phyloP scores from a whole-genome alignment of 2,888 invertebrate species.

The Dasysyrphus albostriatus region DNA sequence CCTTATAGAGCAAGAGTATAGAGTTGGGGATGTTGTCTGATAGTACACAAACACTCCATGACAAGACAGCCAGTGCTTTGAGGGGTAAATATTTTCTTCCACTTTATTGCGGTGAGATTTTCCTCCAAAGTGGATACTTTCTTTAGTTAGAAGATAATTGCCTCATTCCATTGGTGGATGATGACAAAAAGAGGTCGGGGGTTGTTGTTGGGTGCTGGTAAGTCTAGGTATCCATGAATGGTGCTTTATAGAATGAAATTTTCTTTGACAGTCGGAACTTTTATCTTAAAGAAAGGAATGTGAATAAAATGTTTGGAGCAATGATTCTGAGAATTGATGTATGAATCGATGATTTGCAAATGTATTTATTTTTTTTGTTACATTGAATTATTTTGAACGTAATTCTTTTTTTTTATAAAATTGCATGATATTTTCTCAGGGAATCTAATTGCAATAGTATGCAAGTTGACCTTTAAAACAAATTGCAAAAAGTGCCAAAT shows the following conservation, averaged over 20 bases:
- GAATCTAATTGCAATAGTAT: too few relatives aligned
- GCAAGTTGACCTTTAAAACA: too few relatives aligned
- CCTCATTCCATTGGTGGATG: conserved; percentile 37
- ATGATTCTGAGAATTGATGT: not conserved
- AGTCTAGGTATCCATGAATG: conserved; percentile 52
- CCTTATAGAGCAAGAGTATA: conserved; percentile 35
- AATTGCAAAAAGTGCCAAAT: too few relatives aligned
- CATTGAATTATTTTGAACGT: not conserved
- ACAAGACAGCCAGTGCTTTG: conserved; percentile 39
- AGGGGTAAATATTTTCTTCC: conserved; percentile 75
- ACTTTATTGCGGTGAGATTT: conserved; percentile 74
- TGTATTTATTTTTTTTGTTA: not conserved
- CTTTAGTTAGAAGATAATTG: conserved; percentile 64
- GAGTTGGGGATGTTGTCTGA: conserved; percentile 67
- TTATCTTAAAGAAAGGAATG: not conserved
- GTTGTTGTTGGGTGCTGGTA: not conserved
- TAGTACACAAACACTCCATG: conserved; percentile 71
- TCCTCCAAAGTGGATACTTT: conserved; percentile 67
- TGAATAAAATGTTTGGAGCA: not conserved
- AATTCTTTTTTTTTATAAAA: not conserved
- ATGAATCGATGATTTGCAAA: not conserved
- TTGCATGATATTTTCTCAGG: not conserved
- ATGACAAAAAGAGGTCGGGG: not conserved
- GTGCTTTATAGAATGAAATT: conserved; percentile 54
- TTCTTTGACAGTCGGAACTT: conserved; percentile 20